Evolutionary conservation across 2,888 invertebrate species (phyloP).

Genomic region (Muscina levida): DNA sequence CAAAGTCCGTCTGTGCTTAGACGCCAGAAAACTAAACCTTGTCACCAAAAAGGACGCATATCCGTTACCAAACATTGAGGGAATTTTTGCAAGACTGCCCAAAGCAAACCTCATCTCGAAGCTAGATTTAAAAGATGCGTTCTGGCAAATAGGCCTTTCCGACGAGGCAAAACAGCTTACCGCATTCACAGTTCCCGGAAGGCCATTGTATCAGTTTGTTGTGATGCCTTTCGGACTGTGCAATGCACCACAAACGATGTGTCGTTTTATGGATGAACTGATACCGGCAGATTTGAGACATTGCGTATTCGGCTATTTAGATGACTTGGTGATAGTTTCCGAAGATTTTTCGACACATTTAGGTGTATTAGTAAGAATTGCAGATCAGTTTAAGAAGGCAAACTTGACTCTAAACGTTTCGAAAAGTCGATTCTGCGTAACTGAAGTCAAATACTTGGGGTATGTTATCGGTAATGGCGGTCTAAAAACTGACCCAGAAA

Average conservation of each 20-base stretch:
- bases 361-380: neutral
- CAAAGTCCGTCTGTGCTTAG: conserved; percentile 11
- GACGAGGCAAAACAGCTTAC: conserved; percentile 45
- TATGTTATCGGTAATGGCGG: neutral
- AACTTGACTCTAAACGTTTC: conserved; percentile 5
- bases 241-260: conserved; percentile 5
- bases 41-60: conserved; percentile 19
- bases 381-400: neutral
- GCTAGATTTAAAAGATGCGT: conserved; percentile 40
- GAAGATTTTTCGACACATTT: conserved; percentile 31
- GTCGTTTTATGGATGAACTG: neutral
- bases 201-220: conserved; percentile 53
- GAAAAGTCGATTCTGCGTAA: neutral
- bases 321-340: conserved; percentile 37
- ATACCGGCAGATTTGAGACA: neutral
- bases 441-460: neutral
- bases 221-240: conserved; percentile 56
- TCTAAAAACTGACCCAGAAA: neutral
- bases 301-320: conserved; percentile 37
- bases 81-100: conserved; percentile 34
- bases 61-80: conserved; percentile 16
- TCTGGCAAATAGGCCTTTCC: conserved; percentile 52
- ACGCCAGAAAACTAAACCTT: conserved; percentile 8
- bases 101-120: conserved; percentile 22
- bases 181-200: conserved; percentile 54